These are phyloP conservation scores for Junonia oenone DNA, from an alignment of 2,888 invertebrate species.

Conservation along the genomic window DNA sequence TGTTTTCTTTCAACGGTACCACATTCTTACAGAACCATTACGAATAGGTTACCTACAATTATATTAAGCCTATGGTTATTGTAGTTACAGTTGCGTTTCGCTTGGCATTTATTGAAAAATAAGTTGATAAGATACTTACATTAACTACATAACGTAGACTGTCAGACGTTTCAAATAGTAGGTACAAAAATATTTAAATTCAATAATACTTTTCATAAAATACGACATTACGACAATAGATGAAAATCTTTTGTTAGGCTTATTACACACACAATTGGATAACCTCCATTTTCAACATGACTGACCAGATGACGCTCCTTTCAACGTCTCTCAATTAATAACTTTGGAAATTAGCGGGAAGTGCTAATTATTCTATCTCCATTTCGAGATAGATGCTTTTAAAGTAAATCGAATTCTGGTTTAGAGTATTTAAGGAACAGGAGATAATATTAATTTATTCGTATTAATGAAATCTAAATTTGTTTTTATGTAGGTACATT, in stretches of 20 bases:
- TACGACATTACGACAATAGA: constrained; percentile 5
- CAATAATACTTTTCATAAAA: neutral
- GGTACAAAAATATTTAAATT: neutral
- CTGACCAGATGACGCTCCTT: constrained; percentile 62
- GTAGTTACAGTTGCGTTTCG: no score
- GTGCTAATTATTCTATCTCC: constrained; percentile 70
- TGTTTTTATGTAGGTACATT: no score
- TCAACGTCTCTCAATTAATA: constrained; percentile 69
- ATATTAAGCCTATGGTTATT: no score
- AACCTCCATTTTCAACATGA: constrained; percentile 31
- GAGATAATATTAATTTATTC: neutral
- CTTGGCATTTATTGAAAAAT: no score
- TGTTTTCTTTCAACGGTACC: no score
- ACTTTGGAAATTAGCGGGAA: constrained; percentile 70
- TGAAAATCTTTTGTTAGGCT: constrained; percentile 17
- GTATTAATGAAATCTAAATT: no score
- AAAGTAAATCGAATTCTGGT: constrained; percentile 37
- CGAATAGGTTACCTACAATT: no score
- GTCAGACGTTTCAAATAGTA: no score
- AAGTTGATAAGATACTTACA: neutral
- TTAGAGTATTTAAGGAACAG: constrained; percentile 6
- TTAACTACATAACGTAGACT: no score
- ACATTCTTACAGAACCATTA: no score
- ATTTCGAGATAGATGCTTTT: constrained; percentile 35
- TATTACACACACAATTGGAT: constrained; percentile 35